These are phyloP conservation scores for Acipenser transmontanus DNA, from an alignment of 2,797 vertebrate species.

Conservation along the genomic window DNA sequence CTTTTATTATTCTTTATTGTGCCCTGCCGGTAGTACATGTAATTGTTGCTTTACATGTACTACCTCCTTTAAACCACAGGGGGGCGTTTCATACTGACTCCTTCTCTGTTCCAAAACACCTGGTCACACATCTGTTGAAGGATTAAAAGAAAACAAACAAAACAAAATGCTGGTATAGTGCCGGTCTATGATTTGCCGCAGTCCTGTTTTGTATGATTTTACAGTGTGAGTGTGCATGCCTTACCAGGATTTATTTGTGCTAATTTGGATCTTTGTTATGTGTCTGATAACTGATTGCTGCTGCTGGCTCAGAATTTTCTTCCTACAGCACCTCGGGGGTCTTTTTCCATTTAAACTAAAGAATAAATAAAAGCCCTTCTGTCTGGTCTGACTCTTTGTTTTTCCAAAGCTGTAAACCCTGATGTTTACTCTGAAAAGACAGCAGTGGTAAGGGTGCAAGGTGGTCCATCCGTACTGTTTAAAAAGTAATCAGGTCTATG, in stretches of 20 bases:
- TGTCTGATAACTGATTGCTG: not conserved
- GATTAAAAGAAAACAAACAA: no score
- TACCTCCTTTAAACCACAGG: no score
- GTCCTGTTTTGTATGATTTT: no score
- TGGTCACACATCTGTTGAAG: no score
- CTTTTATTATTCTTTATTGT: no score
- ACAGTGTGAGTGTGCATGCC: not conserved
- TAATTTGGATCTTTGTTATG: not conserved
- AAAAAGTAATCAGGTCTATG: not conserved
- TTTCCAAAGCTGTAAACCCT: not conserved
- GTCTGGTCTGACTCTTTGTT: not conserved
- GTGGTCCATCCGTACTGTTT: not conserved
- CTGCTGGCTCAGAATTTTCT: not conserved
- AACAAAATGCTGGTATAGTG: no score
- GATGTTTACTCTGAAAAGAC: not conserved
- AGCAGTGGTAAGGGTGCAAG: not conserved
- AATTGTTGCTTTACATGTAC: no score
- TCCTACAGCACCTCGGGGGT: not conserved
- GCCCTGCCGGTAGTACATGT: no score
- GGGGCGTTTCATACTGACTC: no score
- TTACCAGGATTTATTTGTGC: not conserved
- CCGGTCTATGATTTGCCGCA: no score
- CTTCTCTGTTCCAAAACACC: no score
- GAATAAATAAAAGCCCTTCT: not conserved
- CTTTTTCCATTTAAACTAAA: not conserved